Percentiles rank a stretch among this genome's conserved stretches.
phyloP scores from a whole-genome alignment of 2,113 vertebrate genomes.

The Lophius piscatorius region DNA sequence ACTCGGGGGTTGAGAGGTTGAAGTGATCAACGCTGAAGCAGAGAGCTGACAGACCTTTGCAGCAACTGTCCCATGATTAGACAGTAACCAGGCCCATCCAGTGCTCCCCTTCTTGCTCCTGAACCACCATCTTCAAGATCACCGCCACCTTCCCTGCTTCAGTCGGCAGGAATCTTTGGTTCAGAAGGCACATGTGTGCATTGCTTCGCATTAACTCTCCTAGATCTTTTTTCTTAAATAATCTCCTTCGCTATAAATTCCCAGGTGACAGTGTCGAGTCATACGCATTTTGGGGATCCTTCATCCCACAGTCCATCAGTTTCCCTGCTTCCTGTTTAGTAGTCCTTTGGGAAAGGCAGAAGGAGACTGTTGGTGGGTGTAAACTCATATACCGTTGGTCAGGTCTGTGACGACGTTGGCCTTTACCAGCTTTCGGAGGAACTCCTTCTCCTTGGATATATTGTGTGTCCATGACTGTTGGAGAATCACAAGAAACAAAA shows the following conservation, averaged over 20 bases:
- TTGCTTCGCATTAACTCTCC: slow-evolving; percentile 49
- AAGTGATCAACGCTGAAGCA: slow-evolving; percentile 41
- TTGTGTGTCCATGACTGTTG: slow-evolving; percentile 98
- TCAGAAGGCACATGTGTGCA: slow-evolving; percentile 77
- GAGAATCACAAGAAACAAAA: slow-evolving; percentile 29
- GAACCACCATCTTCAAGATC: neutral
- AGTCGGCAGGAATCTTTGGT: slow-evolving; percentile 69
- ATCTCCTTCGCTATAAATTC: slow-evolving; percentile 54
- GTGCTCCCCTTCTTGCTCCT: slow-evolving; percentile 2
- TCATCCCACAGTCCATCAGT: slow-evolving; percentile 19
- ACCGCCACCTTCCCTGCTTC: slow-evolving; percentile 8
- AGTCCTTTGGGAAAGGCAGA: slow-evolving; percentile 50
- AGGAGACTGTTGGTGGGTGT: slow-evolving; percentile 31
- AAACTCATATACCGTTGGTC: slow-evolving; percentile 92
- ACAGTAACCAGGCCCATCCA: slow-evolving; percentile 30
- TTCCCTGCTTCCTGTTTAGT: slow-evolving; percentile 48
- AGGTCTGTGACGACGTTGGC: slow-evolving; percentile 93
- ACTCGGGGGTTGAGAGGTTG: slow-evolving; percentile 12
- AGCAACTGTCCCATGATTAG: slow-evolving; percentile 8
- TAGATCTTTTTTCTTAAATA: neutral
- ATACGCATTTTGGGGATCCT: slow-evolving; percentile 18
- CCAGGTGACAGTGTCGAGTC: slow-evolving; percentile 46
- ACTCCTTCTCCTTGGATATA: slow-evolving; percentile 96
- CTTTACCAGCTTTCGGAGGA: slow-evolving; percentile 95
- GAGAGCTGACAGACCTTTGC: slow-evolving; percentile 13